Evolutionary conservation across 2,888 invertebrate species (phyloP), one percentile per base, ranked within the genome.

Genomic region (Drosophila neutralis): DNA sequence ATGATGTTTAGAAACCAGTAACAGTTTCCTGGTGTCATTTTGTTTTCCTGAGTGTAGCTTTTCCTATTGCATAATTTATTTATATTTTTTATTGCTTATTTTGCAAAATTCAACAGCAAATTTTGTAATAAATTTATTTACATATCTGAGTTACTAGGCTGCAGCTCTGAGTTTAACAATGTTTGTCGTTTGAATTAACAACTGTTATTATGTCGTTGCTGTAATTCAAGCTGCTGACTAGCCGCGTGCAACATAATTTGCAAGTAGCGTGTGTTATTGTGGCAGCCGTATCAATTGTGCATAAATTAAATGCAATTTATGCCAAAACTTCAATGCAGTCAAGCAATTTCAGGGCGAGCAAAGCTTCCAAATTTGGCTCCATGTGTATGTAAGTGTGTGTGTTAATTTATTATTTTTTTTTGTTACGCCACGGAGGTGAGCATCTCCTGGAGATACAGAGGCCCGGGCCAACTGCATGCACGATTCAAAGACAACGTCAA

Each of bases 301-400:
- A 83, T 83, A 87, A 83, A 83, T 89, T 87, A 84, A 71, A 67
- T 75, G 56, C 69, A 80, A 76, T 80, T 78, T 76, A 76, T 76
- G 81, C 57, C 65, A 51, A 77, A 71, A 78, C 67, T 87, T 82
- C 67, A 69, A 68, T 69, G 54, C 61, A 76, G 66, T 68, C 77
- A 57, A 57, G 35, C 48, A 51, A 49, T 35, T 67, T 67, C 15
- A 10, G 33, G 18, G 21, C 36, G 21, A 13, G 29, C 42, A 56
- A 29, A n/a, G 15, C 38, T 56, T 29, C 11, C 29, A 29, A 29
- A 13, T 15, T 13, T 4, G 13, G 8, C 4, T 24, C 7, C 15
- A 3, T 36, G 15, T 15, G 36, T 2, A 4, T 15, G 36, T 15
- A 15, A 29, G 21, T 42, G n/a, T 5, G 21, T 42, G 21, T 42